Evolutionary conservation across 35 echinoderm and acorn worm genomes (phyloP).

Genomic region (Apostichopus parvimensis): DNA sequence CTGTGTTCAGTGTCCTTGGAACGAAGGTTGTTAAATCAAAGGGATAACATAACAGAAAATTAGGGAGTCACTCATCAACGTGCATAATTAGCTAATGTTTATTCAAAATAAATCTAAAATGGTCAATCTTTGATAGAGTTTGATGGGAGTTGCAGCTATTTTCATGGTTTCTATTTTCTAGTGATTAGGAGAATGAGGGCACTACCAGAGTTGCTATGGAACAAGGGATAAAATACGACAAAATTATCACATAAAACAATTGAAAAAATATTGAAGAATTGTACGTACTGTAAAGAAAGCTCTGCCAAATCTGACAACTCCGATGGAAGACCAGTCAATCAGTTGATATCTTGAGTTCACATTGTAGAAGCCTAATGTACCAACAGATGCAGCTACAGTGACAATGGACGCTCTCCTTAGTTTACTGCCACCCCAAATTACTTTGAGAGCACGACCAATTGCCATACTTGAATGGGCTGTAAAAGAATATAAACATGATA

Average conservation of each 20-base stretch:
- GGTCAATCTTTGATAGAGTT: too few species aligned
- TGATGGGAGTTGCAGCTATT: too few species aligned
- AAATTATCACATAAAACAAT: neutral
- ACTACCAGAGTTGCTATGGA: neutral
- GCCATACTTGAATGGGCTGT: neutral
- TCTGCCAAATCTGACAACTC: constrained; percentile 88
- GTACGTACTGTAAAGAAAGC: constrained; percentile 71
- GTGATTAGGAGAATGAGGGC: neutral
- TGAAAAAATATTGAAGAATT: neutral
- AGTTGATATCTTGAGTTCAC: neutral
- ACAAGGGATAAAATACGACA: too few species aligned
- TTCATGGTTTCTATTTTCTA: too few species aligned
- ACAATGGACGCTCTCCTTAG: neutral
- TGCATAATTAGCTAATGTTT: too few species aligned
- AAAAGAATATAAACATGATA: neutral
- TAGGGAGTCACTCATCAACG: too few species aligned
- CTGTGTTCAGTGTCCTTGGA: too few species aligned
- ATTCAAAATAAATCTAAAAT: too few species aligned
- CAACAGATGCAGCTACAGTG: neutral
- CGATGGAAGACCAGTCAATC: constrained; percentile 74
- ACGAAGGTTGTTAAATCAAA: too few species aligned
- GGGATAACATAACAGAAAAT: too few species aligned
- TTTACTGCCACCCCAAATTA: neutral
- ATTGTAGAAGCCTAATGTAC: neutral
- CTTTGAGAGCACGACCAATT: neutral